phyloP scores from a whole-genome alignment of 2,113 vertebrate species.

The Chionomys nivalis region DNA sequence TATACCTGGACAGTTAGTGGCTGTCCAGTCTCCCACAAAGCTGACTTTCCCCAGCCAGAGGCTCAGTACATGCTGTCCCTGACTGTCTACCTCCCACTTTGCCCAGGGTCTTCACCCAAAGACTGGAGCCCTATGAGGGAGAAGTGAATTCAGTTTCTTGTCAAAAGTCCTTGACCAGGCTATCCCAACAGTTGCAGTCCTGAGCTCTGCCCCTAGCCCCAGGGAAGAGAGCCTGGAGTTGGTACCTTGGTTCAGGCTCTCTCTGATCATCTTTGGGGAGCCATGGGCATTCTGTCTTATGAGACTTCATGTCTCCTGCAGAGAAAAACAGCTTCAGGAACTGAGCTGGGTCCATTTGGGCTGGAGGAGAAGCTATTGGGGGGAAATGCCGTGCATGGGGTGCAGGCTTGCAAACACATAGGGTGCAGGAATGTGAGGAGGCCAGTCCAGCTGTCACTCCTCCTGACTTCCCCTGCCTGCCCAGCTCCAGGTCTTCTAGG shows the following conservation, averaged over 20 bases:
- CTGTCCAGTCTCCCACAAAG: fast-evolving
- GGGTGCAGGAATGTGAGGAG: neutral
- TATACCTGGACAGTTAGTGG: neutral
- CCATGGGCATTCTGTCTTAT: fast-evolving
- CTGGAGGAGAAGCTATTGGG: neutral
- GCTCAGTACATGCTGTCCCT: neutral
- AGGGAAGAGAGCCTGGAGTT: neutral
- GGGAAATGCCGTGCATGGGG: neutral
- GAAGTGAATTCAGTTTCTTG: neutral
- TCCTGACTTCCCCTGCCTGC: neutral
- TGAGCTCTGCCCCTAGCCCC: neutral
- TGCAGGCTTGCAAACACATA: neutral
- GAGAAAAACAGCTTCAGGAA: neutral
- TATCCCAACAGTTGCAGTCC: neutral
- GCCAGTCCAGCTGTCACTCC: too few species aligned
- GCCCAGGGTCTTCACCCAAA: neutral
- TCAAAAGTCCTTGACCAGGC: neutral
- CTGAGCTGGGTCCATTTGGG: too few species aligned
- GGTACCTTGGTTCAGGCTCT: fast-evolving
- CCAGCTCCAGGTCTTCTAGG: fast-evolving
- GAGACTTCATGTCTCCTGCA: neutral
- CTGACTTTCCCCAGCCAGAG: fast-evolving
- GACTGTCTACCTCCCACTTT: fast-evolving
- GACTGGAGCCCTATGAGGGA: fast-evolving
- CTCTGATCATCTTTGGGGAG: neutral